phyloP scores from a whole-genome alignment of 2,797 vertebrate genomes.

The Eulemur albifrons region DNA sequence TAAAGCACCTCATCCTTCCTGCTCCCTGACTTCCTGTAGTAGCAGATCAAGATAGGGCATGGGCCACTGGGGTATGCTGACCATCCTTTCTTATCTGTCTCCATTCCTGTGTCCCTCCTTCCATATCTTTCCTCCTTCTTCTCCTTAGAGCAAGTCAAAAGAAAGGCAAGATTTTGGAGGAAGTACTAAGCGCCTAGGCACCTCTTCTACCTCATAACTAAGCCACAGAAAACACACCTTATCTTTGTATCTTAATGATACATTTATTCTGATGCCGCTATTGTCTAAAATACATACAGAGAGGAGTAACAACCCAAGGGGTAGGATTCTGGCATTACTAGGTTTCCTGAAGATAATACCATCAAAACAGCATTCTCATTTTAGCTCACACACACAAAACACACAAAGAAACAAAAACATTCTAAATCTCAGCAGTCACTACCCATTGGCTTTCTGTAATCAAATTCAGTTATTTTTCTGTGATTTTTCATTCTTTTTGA shows the following conservation, averaged over 20 bases:
- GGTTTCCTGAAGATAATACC: background rate
- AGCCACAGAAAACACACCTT: background rate
- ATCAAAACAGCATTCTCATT: background rate
- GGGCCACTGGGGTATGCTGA: background rate
- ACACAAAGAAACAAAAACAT: no score
- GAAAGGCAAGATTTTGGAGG: background rate
- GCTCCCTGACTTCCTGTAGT: background rate
- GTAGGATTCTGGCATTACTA: background rate
- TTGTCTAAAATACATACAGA: background rate
- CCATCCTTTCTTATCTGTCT: background rate
- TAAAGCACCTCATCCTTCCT: background rate
- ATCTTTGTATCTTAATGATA: background rate
- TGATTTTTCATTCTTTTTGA: background rate
- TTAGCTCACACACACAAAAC: no score
- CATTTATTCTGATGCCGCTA: background rate
- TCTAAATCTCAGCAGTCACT: background rate
- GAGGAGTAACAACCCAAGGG: background rate
- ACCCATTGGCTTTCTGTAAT: background rate
- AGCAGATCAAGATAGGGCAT: background rate
- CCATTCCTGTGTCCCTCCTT: background rate
- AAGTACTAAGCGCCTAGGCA: background rate
- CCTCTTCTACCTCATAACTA: background rate
- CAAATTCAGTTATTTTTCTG: background rate
- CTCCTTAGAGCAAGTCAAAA: background rate
- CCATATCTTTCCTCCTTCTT: background rate